A percentile compares a stretch with the other conserved stretches of the same genome.
Evolutionary conservation across 2,888 invertebrate species (phyloP).

Genomic region (Choristoneura rosaceana): DNA sequence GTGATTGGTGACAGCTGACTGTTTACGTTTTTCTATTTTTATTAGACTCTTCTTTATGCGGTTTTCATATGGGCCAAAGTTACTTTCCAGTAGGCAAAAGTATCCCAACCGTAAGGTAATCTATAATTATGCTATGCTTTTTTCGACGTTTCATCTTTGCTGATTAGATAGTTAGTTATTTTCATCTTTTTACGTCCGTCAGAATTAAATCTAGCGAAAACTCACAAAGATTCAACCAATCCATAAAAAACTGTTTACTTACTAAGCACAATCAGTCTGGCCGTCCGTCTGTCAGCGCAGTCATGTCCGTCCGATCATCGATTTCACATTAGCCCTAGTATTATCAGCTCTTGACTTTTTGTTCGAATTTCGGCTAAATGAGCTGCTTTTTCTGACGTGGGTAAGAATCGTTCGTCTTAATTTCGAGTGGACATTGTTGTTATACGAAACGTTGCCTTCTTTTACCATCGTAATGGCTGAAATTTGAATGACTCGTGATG

Average conservation of each 20-base stretch:
- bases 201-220: not conserved
- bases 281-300: constrained; percentile 50
- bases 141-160: no score
- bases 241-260: constrained; percentile 26
- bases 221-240: not conserved
- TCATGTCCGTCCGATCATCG: constrained; percentile 57
- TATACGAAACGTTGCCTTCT: no score
- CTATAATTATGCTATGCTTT: no score
- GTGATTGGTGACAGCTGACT: no score
- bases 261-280: constrained; percentile 38
- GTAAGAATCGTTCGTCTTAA: constrained; percentile 31
- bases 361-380: constrained; percentile 30
- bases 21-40: no score
- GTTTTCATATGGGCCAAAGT: no score
- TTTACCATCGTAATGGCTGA: no score
- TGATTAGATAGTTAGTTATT: not conserved
- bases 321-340: constrained; percentile 69
- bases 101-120: no score
- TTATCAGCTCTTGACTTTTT: constrained; percentile 38
- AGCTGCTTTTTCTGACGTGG: constrained; percentile 29
- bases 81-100: no score
- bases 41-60: no score
- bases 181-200: not conserved
- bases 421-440: constrained; percentile 12
- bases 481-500: no score